A percentile compares a stretch with the other conserved stretches of the same genome.
These are phyloP conservation scores for Gymnocheta viridis DNA, from an alignment of 2,888 invertebrate genomes.

Conservation along the genomic window DNA sequence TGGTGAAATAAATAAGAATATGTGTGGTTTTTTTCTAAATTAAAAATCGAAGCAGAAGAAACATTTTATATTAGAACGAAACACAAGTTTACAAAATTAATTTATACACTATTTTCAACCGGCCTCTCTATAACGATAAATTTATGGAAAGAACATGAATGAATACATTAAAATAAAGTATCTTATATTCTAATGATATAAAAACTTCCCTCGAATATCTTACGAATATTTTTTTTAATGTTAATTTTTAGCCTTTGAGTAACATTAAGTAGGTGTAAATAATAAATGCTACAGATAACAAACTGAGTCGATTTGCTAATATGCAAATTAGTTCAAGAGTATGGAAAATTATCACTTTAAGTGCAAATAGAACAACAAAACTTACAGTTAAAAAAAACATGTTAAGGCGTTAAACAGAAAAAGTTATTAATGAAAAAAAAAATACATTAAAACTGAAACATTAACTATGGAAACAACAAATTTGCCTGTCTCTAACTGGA, in stretches of 20 bases:
- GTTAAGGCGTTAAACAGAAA: not conserved
- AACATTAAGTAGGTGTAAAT: not conserved
- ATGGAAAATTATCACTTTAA: not conserved
- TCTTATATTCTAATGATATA: not conserved
- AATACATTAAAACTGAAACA: not conserved
- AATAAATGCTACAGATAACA: not conserved
- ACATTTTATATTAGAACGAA: not conserved
- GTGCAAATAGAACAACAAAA: not conserved
- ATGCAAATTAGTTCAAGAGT: slow-evolving; percentile 9
- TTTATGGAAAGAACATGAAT: not conserved
- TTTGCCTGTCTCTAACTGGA: too few relatives aligned
- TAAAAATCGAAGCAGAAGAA: not conserved
- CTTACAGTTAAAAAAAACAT: not conserved
- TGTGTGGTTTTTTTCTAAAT: not conserved
- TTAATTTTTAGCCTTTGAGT: not conserved
- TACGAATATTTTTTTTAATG: not conserved
- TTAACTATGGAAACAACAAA: too few relatives aligned
- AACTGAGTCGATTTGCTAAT: not conserved
- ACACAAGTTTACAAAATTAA: not conserved
- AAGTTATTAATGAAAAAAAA: not conserved
- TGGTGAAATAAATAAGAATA: not conserved
- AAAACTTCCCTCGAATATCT: not conserved
- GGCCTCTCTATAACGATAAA: not conserved
- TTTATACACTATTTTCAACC: not conserved
- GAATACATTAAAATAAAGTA: not conserved